Evolutionary conservation across 92 coral and sea anemone genomes (phyloP).

Genomic region (Pocillopora meandrina): DNA sequence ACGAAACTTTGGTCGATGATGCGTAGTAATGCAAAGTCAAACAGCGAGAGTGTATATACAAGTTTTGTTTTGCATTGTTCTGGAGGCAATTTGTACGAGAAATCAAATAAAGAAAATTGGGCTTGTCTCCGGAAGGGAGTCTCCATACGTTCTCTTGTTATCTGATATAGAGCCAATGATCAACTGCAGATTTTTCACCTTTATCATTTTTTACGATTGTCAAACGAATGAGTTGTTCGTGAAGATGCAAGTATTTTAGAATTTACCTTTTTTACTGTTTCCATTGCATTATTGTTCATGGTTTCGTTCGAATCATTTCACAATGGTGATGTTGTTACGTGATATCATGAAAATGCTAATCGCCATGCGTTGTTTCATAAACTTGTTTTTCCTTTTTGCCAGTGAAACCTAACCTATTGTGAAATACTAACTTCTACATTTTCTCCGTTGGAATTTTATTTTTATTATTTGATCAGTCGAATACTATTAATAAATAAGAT

Average conservation of each 20-base stretch:
- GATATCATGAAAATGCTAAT: too few species aligned
- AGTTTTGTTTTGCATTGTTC: background rate
- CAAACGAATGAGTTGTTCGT: background rate
- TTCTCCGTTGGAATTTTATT: constrained; percentile 18
- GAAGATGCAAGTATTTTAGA: too few species aligned
- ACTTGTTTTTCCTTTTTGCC: background rate
- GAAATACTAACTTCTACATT: background rate
- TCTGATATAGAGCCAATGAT: constrained; percentile 10
- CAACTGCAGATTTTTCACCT: constrained; percentile 12
- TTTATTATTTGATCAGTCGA: background rate
- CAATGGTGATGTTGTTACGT: too few species aligned
- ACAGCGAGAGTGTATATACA: constrained; percentile 17
- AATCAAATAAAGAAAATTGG: constrained; percentile 21
- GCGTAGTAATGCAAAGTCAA: background rate
- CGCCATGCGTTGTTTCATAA: too few species aligned
- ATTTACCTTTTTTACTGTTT: too few species aligned
- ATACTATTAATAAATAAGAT: background rate
- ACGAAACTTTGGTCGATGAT: constrained; percentile 9
- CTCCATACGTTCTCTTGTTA: constrained; percentile 21
- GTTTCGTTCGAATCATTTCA: too few species aligned
- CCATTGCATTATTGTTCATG: too few species aligned
- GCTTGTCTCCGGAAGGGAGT: constrained; percentile 51
- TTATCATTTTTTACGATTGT: background rate
- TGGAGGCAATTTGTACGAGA: constrained; percentile 8
- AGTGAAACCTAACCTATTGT: background rate